These are phyloP conservation scores for Craseonycteris thonglongyai DNA, from an alignment of 2,113 vertebrate species.

Conservation along the genomic window DNA sequence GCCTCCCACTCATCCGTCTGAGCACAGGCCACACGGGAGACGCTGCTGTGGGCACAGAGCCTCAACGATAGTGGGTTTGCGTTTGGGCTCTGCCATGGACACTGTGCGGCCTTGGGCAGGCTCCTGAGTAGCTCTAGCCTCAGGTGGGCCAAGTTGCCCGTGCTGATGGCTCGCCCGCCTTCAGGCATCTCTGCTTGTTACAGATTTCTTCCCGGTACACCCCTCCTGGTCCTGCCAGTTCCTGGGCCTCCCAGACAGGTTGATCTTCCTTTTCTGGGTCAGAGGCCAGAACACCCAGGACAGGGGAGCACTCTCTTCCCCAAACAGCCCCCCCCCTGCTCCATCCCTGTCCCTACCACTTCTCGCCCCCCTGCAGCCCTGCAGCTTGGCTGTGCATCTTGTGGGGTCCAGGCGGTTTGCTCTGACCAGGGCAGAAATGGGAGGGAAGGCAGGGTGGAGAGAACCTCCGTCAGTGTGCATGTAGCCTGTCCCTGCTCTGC, in stretches of 20 bases:
- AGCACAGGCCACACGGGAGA: not conserved
- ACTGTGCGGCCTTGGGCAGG: not conserved
- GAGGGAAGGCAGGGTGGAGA: not conserved
- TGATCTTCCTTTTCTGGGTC: not conserved
- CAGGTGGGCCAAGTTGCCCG: too few species aligned
- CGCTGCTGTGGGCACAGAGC: not conserved
- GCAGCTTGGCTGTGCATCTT: not conserved
- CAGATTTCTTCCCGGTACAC: not conserved
- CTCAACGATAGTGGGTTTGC: not conserved
- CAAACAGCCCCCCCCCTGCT: accelerated
- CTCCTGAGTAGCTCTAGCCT: not conserved
- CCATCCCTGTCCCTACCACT: accelerated
- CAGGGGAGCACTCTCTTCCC: too few species aligned
- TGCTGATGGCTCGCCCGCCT: too few species aligned
- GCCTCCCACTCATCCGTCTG: not conserved
- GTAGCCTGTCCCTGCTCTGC: not conserved
- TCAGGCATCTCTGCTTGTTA: not conserved
- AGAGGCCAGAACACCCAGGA: not conserved
- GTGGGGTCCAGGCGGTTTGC: not conserved
- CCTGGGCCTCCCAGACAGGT: not conserved
- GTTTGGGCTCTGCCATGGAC: accelerated
- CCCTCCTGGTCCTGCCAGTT: not conserved
- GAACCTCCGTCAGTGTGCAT: not conserved
- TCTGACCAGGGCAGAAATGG: not conserved
- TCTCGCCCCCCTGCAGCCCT: not conserved